phyloP scores from a whole-genome alignment of 2,113 vertebrate genomes.

The Natator depressus region DNA sequence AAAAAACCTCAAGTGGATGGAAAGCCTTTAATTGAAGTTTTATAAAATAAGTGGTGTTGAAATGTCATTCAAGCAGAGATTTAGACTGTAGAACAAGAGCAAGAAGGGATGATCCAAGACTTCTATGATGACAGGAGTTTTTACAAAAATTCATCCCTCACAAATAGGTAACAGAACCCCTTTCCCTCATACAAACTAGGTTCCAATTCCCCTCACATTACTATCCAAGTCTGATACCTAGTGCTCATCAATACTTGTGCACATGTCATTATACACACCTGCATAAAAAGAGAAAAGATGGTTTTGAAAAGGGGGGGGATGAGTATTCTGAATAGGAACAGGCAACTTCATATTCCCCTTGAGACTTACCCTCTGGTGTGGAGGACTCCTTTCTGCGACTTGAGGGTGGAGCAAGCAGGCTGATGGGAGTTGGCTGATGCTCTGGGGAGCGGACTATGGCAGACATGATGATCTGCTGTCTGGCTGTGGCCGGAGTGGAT shows the following conservation, averaged over 20 bases:
- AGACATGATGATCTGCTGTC: conserved; percentile 98
- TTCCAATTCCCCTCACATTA: background rate
- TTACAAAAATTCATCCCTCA: background rate
- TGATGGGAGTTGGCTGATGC: conserved; percentile 92
- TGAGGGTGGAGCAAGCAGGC: conserved; percentile 89
- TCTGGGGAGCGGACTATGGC: conserved; percentile 96
- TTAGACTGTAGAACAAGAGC: background rate
- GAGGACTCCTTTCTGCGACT: conserved; percentile 92
- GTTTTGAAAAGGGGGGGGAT: fast-evolving
- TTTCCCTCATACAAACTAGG: background rate
- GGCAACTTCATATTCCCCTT: background rate
- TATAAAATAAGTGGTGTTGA: background rate
- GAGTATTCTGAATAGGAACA: fast-evolving
- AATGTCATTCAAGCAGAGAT: background rate
- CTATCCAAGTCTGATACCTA: background rate
- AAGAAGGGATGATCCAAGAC: background rate
- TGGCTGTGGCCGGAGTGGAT: conserved; percentile 85
- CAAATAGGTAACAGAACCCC: background rate
- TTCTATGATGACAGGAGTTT: no score
- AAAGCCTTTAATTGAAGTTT: background rate
- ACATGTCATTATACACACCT: background rate
- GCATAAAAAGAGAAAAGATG: background rate
- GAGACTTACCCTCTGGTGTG: conserved; percentile 90
- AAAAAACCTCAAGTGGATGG: background rate
- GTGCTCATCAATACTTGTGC: background rate